Base-by-base conservation (phyloP, 2,888 invertebrate genomes). In the Lithophane ornitopus region DNA sequence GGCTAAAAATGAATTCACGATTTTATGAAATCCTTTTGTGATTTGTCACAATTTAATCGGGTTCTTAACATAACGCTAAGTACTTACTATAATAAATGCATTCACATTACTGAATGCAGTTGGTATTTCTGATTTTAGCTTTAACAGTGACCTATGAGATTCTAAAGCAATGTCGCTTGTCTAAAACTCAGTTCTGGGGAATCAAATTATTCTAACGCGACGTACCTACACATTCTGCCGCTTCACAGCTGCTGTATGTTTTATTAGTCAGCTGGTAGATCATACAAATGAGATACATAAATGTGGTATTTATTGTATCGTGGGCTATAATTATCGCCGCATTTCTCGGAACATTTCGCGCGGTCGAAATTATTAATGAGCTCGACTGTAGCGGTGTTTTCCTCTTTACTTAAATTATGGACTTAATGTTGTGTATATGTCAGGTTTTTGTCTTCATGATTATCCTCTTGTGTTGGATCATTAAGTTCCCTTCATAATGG, bases 341-440 rank as follows among this genome's bases (percentile, higher is more conserved):
- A 16, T 52, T 65, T 71, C 85, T 85, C 54, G 52, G 71, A 82
- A 82, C 69, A 82, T 85, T 82, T 72, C 28, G 65, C 16, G 70
- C 61, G n/a, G 41, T 67, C 66, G 11, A 76, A 81, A 76, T 85
- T 66, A 81, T 82, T 71, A 71, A 81, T 85, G 85, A 85, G 73
- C 19, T 26, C 70, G 14, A 65, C 11, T 11, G 39, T 41, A 61
- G 70, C 6, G 7, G 72, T 22, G 46, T 76, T 82, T 82, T 85
- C 85, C 85, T 85, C 46, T 12, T 72, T 56, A 26, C 14, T 61
- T 69, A 65, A 71, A 59, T 78, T 58, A 19, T 65, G 34, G 39
- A 46, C 8, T 46, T 54, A 39, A 77, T 54, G 12, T 28, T 56
- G 22, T 75, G 75, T 62, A 0, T 46, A 11, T 74, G 9, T 26